phyloP scores from a whole-genome alignment of 2,888 invertebrate genomes.

The Meteorus cinctellus region DNA sequence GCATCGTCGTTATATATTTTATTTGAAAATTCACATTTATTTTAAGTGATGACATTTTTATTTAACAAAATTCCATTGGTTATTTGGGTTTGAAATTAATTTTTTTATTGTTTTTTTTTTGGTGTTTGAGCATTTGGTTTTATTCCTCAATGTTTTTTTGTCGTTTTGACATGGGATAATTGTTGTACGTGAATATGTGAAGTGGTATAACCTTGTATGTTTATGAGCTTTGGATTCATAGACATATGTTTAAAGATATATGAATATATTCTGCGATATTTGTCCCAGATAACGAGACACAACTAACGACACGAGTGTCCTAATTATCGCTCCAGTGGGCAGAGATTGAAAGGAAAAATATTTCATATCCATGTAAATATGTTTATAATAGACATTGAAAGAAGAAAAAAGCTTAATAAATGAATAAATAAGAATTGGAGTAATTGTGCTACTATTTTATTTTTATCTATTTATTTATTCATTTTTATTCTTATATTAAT shows the following conservation, averaged over 20 bases:
- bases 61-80: not conserved
- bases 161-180: no score
- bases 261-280: slow-evolving; percentile 35
- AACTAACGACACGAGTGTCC: slow-evolving; percentile 47
- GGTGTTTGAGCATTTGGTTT: no score
- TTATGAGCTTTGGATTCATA: slow-evolving; percentile 41
- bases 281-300: slow-evolving; percentile 46
- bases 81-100: no score
- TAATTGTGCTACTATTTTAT: not conserved
- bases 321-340: slow-evolving; percentile 52
- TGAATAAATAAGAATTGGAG: not conserved
- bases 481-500: not conserved
- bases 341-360: slow-evolving; percentile 47
- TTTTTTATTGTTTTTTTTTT: no score
- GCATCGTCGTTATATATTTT: slow-evolving; percentile 12
- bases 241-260: slow-evolving; percentile 7
- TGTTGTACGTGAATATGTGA: slow-evolving; percentile 27
- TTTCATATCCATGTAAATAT: slow-evolving; percentile 43
- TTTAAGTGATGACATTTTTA: not conserved
- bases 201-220: slow-evolving; percentile 46
- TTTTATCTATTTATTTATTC: not conserved
- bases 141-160: not conserved
- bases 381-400: slow-evolving; percentile 50
- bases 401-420: not conserved
- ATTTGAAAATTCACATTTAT: not conserved